Evolutionary conservation across 1,140 invertebrate genomes (phyloP), one percentile per base, ranked within the genome.

Genomic region (Leptopilina boulardi): DNA sequence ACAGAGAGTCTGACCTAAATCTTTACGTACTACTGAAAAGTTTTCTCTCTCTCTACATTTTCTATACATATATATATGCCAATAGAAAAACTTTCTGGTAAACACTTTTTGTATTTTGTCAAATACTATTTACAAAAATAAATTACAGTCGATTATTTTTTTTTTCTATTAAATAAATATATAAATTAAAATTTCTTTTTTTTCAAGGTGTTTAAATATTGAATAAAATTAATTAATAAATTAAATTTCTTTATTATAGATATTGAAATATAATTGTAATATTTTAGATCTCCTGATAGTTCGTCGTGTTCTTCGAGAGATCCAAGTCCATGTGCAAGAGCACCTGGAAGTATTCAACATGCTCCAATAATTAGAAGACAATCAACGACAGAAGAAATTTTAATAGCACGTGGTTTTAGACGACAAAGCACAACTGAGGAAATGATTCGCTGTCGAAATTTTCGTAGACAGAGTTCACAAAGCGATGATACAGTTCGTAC

Each of bases 391-490:
- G 96, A 97, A 88, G 97, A 98, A 89, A 98, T 98, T 82, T 90
- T 98, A 15, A 97, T 97, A 82, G 96, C 96, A 0, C 92, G 96
- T 51, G 97, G 97, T 34, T 98, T 98, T 89, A 93, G 97, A 0
- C 92, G 96, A 41, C 96, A 98, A 84, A 96, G 95, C 1, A 97
- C 97, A 1, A 97, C 96, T 0, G 97, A 98, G 84, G 97, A 98
- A 87, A 97, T 97, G 95, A 97, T 97, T 59, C 92, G 96, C 5
- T 97, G 96, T 86, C 91, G 97, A 44, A 98, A 98, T 87, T 97
- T 97, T 87, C 92, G 96, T 23, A 92, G 96, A 19, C 95, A 96
- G 84, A 95, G 95, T 84, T 96, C 95, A 0, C 95, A 96, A 82
- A 95, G 94, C 85, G 95, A 96, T 76, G 95, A 96, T 83, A 94